Conservation (phyloP, 2,797 vertebrate genomes). For the Muscicapa striata region DNA sequence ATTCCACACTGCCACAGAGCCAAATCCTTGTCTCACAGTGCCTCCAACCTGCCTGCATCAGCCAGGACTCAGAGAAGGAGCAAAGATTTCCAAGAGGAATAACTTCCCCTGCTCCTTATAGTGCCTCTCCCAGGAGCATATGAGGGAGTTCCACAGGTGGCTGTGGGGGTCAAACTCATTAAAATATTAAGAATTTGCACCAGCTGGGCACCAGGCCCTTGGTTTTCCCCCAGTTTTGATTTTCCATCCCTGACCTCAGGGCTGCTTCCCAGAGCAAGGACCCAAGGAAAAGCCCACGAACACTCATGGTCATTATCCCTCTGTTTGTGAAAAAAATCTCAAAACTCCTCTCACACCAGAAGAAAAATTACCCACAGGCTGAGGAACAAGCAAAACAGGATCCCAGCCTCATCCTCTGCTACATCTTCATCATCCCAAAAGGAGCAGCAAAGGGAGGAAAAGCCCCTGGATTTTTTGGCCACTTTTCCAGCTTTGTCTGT, state of each 20-base stretch:
- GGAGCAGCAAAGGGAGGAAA: background rate
- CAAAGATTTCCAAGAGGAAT: background rate
- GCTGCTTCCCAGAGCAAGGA: background rate
- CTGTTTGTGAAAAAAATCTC: background rate
- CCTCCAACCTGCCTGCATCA: background rate
- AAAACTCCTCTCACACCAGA: background rate
- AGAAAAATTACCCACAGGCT: background rate
- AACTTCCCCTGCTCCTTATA: background rate
- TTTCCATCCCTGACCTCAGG: background rate
- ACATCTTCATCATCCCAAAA: background rate
- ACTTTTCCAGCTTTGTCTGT: background rate
- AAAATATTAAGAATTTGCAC: background rate
- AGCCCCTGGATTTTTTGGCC: background rate
- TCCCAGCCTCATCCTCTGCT: background rate
- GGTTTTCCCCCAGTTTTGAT: background rate
- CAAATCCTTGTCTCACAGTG: background rate
- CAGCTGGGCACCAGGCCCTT: background rate
- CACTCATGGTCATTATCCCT: rapidly evolving
- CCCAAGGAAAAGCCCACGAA: background rate
- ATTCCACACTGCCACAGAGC: background rate
- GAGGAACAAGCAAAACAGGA: background rate
- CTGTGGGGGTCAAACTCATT: background rate
- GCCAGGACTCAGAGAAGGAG: background rate
- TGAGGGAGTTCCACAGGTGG: background rate
- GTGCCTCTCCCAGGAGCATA: background rate